These are phyloP conservation scores for Astatotilapia flaviijosephi DNA, from an alignment of 2,113 vertebrate genomes.

Conservation along the genomic window DNA sequence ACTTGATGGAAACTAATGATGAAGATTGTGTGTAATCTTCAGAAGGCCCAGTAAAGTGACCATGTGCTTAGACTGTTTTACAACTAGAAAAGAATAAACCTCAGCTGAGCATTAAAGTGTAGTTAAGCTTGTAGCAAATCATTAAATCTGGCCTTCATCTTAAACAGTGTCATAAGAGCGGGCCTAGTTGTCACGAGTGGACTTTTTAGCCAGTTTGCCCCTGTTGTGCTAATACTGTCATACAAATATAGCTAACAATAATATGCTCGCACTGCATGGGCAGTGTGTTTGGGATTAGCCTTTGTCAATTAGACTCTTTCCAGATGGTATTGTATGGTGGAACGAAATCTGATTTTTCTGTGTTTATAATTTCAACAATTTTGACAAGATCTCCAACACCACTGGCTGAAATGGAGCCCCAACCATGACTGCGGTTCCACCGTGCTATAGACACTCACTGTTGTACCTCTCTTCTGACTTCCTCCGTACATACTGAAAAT, in stretches of 20 bases:
- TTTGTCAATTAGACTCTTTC: background rate
- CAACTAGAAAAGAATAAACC: background rate
- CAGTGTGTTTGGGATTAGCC: background rate
- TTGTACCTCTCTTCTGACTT: background rate
- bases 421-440: background rate
- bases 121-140: background rate
- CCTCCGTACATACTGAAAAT: background rate
- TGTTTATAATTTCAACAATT: background rate
- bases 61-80: background rate
- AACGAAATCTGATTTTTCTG: background rate
- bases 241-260: background rate
- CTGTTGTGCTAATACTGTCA: background rate
- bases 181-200: background rate
- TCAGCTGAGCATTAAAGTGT: background rate
- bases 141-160: background rate
- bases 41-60: background rate
- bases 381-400: background rate
- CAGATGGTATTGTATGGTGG: background rate
- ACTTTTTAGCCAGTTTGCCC: background rate
- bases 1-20: background rate
- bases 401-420: background rate
- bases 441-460: background rate
- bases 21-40: background rate
- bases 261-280: background rate
- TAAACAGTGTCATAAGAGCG: accelerated